These are phyloP conservation scores for Athrips mouffetella DNA, from an alignment of 2,888 invertebrate genomes.

Conservation along the genomic window DNA sequence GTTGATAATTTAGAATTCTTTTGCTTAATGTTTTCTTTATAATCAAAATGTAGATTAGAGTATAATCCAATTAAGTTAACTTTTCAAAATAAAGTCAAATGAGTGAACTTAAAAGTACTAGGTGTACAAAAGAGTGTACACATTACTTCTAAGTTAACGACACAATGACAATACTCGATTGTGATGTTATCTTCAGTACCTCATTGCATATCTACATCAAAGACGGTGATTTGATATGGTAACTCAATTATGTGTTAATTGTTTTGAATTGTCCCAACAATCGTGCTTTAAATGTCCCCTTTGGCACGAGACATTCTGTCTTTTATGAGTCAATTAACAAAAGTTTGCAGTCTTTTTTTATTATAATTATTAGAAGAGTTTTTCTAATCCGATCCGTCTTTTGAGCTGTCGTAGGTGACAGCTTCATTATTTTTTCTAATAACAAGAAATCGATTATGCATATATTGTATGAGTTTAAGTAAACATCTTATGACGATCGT, in stretches of 20 bases:
- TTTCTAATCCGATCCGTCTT: not conserved
- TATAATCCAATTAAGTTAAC: too few relatives aligned
- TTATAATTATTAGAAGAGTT: not conserved
- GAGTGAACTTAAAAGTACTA: too few relatives aligned
- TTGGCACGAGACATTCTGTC: conserved; percentile 34
- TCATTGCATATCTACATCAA: conserved; percentile 40
- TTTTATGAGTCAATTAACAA: conserved; percentile 3
- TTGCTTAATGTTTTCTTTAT: too few relatives aligned
- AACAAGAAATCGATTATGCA: not conserved
- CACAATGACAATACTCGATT: conserved; percentile 16
- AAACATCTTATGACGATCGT: conserved; percentile 8
- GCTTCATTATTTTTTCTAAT: conserved; percentile 15
- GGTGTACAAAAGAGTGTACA: too few relatives aligned
- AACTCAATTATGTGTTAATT: conserved; percentile 36
- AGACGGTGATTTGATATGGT: conserved; percentile 38
- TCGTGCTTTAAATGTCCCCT: conserved; percentile 45
- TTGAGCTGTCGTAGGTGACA: not conserved
- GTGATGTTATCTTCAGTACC: conserved; percentile 33
- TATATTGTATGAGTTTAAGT: not conserved
- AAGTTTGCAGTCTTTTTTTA: not conserved
- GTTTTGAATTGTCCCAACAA: conserved; percentile 43
- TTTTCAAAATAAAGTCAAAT: too few relatives aligned
- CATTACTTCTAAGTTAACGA: conserved; percentile 18
- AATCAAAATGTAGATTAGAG: too few relatives aligned
- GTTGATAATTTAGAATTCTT: too few relatives aligned